Evolutionary conservation across 2,797 vertebrate genomes (phyloP).

Genomic region (Phrynocephalus guinanensis): DNA sequence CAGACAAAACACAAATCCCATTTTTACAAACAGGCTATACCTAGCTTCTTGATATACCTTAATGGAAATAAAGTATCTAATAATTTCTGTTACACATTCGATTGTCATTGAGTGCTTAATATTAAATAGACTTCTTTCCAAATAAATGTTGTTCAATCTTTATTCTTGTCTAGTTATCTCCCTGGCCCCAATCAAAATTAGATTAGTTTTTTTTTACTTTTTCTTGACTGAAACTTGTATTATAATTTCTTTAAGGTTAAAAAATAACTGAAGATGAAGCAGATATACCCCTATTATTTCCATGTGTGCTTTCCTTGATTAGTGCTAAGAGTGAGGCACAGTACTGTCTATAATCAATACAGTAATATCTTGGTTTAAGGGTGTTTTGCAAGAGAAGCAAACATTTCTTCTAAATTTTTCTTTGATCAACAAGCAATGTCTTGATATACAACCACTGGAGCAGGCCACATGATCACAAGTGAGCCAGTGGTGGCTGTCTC

Average conservation of each 20-base stretch:
- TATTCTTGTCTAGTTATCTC: slow-evolving; percentile 13
- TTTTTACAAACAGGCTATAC: slow-evolving; percentile 83
- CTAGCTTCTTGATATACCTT: slow-evolving; percentile 82
- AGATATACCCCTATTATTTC: background rate
- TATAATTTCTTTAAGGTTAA: background rate
- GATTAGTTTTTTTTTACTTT: background rate
- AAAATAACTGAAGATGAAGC: background rate
- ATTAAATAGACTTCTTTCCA: slow-evolving; percentile 79
- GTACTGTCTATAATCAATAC: background rate
- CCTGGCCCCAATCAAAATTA: background rate
- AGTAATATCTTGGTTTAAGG: too few relatives aligned
- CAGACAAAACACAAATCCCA: slow-evolving; percentile 77
- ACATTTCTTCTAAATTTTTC: too few relatives aligned
- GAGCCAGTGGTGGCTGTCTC: too few relatives aligned
- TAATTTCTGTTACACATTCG: slow-evolving; percentile 83
- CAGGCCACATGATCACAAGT: too few relatives aligned
- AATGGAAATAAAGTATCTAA: slow-evolving; percentile 86
- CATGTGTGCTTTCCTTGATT: background rate
- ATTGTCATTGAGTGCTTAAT: slow-evolving; percentile 83
- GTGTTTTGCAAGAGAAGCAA: too few relatives aligned
- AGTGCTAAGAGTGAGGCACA: background rate
- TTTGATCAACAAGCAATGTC: too few relatives aligned
- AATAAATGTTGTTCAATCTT: slow-evolving; percentile 78
- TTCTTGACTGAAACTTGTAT: background rate
- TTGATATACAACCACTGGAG: too few relatives aligned